These are phyloP conservation scores for Metopolophium dirhodum DNA, from an alignment of 1,140 invertebrate species.

Conservation along the genomic window DNA sequence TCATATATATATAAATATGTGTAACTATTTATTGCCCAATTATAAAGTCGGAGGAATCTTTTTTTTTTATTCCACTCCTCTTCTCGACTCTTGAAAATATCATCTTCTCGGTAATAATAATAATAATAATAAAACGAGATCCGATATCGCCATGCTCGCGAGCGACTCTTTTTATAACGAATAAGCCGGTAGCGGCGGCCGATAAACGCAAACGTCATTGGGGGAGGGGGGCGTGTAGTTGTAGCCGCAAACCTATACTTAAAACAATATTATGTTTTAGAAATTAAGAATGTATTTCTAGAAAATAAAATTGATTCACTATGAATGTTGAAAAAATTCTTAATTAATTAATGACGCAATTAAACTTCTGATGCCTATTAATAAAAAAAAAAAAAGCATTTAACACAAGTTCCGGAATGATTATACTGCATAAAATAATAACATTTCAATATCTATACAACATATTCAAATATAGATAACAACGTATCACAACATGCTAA, in stretches of 20 bases:
- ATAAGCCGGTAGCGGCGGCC: not conserved
- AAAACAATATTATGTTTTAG: not conserved
- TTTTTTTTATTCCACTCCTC: not conserved
- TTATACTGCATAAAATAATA: too few relatives aligned
- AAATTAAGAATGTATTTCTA: not conserved
- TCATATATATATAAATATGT: conserved; percentile 12
- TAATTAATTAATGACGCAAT: not conserved
- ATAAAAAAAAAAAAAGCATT: too few relatives aligned
- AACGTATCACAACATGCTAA: too few relatives aligned
- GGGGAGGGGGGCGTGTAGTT: not conserved
- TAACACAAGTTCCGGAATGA: too few relatives aligned
- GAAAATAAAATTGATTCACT: too few relatives aligned
- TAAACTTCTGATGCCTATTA: not conserved
- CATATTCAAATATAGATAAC: too few relatives aligned
- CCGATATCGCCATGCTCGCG: not conserved
- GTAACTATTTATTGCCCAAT: conserved; percentile 56
- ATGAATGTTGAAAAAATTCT: too few relatives aligned
- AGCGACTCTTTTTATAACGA: conserved; percentile 4
- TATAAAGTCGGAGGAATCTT: not conserved
- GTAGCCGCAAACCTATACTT: not conserved
- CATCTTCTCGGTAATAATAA: conserved; percentile 26
- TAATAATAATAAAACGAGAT: conserved; percentile 35
- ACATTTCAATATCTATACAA: too few relatives aligned
- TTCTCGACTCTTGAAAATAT: not conserved
- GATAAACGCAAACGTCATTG: not conserved